Conservation (phyloP, 92 coral and sea anemone species). For the Metridium senile region DNA sequence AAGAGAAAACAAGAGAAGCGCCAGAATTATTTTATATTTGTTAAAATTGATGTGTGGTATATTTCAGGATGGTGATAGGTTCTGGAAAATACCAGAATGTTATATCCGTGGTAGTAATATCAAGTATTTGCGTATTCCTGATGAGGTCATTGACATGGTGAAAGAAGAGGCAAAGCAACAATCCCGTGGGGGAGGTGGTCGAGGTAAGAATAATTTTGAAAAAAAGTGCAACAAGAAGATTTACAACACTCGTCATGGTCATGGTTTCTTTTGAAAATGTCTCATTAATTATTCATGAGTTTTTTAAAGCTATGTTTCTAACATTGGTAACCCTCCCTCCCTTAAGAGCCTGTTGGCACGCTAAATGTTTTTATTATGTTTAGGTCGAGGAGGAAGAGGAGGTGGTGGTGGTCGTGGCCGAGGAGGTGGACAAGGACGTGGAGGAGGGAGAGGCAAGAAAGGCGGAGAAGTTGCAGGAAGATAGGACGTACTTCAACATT, state of each 20-base stretch:
- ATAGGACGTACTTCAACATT: background rate
- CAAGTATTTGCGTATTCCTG: constrained; percentile 96
- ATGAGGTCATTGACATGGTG: constrained; percentile 99
- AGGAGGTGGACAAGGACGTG: constrained; percentile 66
- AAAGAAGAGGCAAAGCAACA: constrained; percentile 89
- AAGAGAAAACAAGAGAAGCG: no score
- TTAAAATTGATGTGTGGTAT: no score
- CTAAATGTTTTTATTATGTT: background rate
- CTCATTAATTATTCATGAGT: no score
- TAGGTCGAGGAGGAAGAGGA: constrained; percentile 66
- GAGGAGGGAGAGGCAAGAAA: constrained; percentile 60
- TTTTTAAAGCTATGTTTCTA: background rate
- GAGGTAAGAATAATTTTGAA: constrained; percentile 29
- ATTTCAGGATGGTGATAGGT: constrained; percentile 91
- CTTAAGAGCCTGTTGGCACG: no score
- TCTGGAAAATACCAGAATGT: constrained; percentile 97
- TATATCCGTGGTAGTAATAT: constrained; percentile 98
- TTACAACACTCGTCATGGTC: no score
- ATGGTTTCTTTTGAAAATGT: no score
- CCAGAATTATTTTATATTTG: no score
- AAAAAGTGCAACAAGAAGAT: no score
- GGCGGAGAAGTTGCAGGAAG: constrained; percentile 41
- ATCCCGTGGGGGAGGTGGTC: constrained; percentile 84
- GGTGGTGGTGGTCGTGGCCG: constrained; percentile 64
- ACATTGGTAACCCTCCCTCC: background rate